Percentiles rank a stretch among this genome's conserved stretches.
Conservation (phyloP, 2,797 vertebrate genomes). For the Cheirogaleus major region DNA sequence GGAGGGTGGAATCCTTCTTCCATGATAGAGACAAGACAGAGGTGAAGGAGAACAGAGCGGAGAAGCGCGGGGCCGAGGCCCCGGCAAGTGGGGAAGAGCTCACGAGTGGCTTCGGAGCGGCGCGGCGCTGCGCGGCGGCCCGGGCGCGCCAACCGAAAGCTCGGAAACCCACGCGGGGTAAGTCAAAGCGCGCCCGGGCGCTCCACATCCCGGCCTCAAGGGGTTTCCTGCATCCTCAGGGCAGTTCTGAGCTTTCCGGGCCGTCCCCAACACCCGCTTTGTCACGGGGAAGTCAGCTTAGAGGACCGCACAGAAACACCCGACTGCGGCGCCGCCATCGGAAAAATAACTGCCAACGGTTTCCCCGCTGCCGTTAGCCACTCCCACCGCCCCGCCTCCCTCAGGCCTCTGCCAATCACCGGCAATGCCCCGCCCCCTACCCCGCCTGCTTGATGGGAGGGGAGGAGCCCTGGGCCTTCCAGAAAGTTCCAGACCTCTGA, state of each 20-base stretch:
- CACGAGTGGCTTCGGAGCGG: background rate
- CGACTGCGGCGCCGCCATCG: rapidly evolving
- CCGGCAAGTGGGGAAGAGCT: background rate
- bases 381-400: background rate
- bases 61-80: background rate
- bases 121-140: too few species aligned
- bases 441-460: rapidly evolving
- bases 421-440: background rate
- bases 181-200: background rate
- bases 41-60: background rate
- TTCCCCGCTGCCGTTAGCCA: background rate
- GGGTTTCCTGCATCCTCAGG: background rate
- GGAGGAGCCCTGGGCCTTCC: background rate
- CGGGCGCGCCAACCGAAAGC: rapidly evolving
- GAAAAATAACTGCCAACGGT: background rate
- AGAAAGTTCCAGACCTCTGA: background rate
- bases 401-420: background rate
- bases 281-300: rapidly evolving
- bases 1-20: background rate
- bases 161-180: background rate
- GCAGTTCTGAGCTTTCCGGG: background rate
- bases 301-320: rapidly evolving
- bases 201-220: background rate
- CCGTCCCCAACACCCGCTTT: too few species aligned
- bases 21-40: background rate